Conservation (phyloP, 35 echinoderm and acorn worm species). For the Holothuria glaberrima region DNA sequence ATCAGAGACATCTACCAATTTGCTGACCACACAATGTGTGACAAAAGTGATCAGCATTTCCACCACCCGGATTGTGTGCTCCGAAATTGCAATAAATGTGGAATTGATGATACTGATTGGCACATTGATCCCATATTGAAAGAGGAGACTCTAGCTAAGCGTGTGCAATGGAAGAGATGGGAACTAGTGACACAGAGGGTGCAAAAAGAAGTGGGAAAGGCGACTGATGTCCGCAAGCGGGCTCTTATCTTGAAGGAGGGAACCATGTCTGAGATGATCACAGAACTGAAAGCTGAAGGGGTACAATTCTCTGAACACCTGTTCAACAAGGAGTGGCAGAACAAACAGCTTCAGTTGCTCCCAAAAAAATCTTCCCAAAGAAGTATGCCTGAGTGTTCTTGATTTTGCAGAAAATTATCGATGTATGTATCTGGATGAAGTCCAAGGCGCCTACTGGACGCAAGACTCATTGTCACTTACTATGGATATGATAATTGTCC, state of each 20-base stretch:
- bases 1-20: too few relatives aligned
- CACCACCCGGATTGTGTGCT: slow-evolving; percentile 39
- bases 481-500: slow-evolving; percentile 58
- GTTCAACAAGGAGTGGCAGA: slow-evolving; percentile 83
- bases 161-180: not conserved
- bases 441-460: slow-evolving; percentile 71
- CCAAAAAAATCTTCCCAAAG: slow-evolving; percentile 20
- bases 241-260: slow-evolving; percentile 15
- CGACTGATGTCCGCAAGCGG: not conserved
- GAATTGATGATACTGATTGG: slow-evolving; percentile 15
- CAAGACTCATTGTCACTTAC: slow-evolving; percentile 65
- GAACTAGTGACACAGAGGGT: not conserved
- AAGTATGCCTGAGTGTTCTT: slow-evolving; percentile 48
- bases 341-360: slow-evolving; percentile 54
- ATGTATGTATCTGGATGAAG: slow-evolving; percentile 64
- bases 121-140: slow-evolving; percentile 9
- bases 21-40: too few relatives aligned
- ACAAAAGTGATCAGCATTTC: not conserved
- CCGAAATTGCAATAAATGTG: slow-evolving; percentile 16
- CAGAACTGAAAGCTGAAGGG: slow-evolving; percentile 25
- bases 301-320: slow-evolving; percentile 56
- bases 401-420: slow-evolving; percentile 84
- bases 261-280: not conserved
- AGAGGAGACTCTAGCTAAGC: not conserved
- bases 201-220: slow-evolving; percentile 35